Percentiles rank a stretch among this genome's conserved stretches.
Conservation (phyloP, 1,140 invertebrate genomes). For the Ceratosolen fusciceps region DNA sequence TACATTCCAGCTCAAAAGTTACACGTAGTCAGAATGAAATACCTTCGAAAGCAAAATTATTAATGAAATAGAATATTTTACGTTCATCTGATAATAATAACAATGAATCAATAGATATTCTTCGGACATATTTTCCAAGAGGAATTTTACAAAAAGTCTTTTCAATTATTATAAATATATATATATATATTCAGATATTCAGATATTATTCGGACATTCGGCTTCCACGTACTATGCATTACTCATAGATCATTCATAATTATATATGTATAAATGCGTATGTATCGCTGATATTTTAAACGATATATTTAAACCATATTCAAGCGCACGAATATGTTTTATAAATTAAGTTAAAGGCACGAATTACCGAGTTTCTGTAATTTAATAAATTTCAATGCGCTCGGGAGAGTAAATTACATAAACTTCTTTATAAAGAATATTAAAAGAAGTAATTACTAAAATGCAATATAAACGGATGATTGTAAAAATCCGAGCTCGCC, state of each 20-base stretch:
- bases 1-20: slow-evolving; percentile 37
- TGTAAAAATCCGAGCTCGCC: background rate
- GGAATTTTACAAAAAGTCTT: background rate
- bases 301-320: too few relatives aligned
- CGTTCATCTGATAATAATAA: too few relatives aligned
- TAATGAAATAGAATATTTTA: background rate
- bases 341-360: too few relatives aligned
- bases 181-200: background rate
- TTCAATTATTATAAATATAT: background rate
- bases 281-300: background rate
- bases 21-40: background rate
- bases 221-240: background rate
- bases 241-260: background rate
- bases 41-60: background rate
- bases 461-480: too few relatives aligned
- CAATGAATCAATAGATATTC: too few relatives aligned
- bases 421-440: too few relatives aligned
- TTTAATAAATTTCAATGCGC: too few relatives aligned
- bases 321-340: too few relatives aligned
- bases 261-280: background rate
- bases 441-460: too few relatives aligned
- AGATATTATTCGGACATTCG: background rate
- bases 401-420: too few relatives aligned
- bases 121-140: too few relatives aligned
- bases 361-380: too few relatives aligned